Evolutionary conservation across 2,888 invertebrate genomes (phyloP), one percentile per base, ranked within the genome.

Genomic region (Yponomeuta plumbellus): DNA sequence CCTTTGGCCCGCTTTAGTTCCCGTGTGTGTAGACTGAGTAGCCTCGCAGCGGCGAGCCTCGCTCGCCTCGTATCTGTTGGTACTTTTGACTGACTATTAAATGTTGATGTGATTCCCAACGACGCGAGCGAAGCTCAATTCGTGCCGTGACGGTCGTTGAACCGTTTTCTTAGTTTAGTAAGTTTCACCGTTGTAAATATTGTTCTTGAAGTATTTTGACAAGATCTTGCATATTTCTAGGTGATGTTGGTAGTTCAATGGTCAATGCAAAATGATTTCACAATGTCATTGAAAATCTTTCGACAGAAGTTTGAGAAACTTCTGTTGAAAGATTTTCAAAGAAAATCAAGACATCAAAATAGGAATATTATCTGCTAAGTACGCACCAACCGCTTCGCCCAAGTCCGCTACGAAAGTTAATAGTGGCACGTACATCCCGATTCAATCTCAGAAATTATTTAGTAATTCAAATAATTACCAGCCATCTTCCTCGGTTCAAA

Each of bases 111-210:
- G 72, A 70, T 71, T 69, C 69, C 69, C 67, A 65, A 73, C 71
- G 74, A 73, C 68, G 74, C 78, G 83, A 86, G 83, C 80, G 80
- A 80, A 84, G 83, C 84, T 88, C 81, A 75, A 74, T 73, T 81
- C 74, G 86, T 88, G 87, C 87, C 90, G 88, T 89, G 84, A 88
- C 88, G 88, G 83, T 88, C 85, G 85, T 88, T 85, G 83, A 80
- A 78, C 74, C 83, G 80, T 83, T 85, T 86, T 88, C 86, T 86
- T 89, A 89, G 81, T 64, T 34, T 89, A 88, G 87, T 85, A 86
- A 86, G 85, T 86, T 84, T 17, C 17, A 13, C 80, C 86, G 80
- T 83, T 88, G 88, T 89, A 86, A 80, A 88, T 89, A 86, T 78
- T 77, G 72, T 81, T n/a, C 79, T 85, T 85, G 81, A 71, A 80